Evolutionary conservation across 30 jellyfish, hydroid and myxozoan species (phyloP), one percentile per base, ranked within the genome.

Genomic region (Aurelia sp.): DNA sequence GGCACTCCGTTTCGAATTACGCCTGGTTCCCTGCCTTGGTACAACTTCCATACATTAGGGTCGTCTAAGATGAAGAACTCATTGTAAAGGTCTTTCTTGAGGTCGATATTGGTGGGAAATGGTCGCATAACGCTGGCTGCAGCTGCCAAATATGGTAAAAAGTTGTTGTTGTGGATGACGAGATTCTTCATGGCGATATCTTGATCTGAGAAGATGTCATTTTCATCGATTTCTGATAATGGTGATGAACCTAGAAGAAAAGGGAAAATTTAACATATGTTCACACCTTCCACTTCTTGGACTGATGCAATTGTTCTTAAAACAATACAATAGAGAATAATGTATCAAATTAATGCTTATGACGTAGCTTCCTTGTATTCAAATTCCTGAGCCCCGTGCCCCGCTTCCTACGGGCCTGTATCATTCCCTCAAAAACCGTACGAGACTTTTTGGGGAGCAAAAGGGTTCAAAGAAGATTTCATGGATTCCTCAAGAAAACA

Each of bases 31-130:
- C 86, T 72, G 61, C 81, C 92, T 22, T 76, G 80, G 69, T 88
- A 88, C 7, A 63, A 6, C 60, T 77, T 71, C 96, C 96, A 88
- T 15, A 78, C 96, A 15, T 68, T 88, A 35, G 97, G 97, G 27
- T 89, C 96, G 76, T 94, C 99, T 7, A 94, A 93, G 55, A 90
- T 97, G 74, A 94, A 94, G 59, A 94, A 88, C 44, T 94, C 99
- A 70, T 94, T 94, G 89, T 94, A 94, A 12, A 94, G 91, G 88
- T 94, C 97, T 38, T 91, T 97, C 68, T 94, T 94, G 55, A 88
- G 78, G 72, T 87, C 88, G 51, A 74, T 96, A 74, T 82, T 86
- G 12, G 90, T 75, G 31, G 96, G 96, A 65, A 86, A 76, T 22
- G 96, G 89, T 31, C 89, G 59, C 90, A 64, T 77, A 17, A 73